A percentile compares a stretch with the other conserved stretches of the same genome.
Evolutionary conservation across 2,888 invertebrate species (phyloP).

Genomic region (Pollenia amentaria): DNA sequence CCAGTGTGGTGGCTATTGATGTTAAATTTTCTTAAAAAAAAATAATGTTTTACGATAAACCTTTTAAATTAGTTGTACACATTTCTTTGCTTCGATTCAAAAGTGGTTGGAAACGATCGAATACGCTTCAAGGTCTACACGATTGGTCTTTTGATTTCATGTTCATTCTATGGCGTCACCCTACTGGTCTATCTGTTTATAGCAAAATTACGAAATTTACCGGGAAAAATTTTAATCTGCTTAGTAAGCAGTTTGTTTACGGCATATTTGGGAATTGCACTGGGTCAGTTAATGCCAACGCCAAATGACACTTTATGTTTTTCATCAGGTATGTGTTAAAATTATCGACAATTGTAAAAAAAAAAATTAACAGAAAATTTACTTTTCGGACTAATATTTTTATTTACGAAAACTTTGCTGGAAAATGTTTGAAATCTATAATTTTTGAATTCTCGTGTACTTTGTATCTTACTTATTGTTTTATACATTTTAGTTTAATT

Average conservation of each 20-base stretch:
- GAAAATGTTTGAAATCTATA: background rate
- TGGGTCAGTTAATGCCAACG: conserved; percentile 85
- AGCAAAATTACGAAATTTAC: conserved; percentile 89
- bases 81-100: conserved; percentile 82
- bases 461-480: background rate
- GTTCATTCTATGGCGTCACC: conserved; percentile 88
- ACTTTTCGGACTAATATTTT: no score
- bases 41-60: conserved; percentile 48
- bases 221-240: conserved; percentile 90
- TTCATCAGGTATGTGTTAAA: conserved; percentile 85
- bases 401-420: no score
- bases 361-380: no score
- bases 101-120: conserved; percentile 80
- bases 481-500: background rate
- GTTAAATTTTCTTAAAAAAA: conserved; percentile 1
- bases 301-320: conserved; percentile 85
- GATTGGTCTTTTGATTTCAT: conserved; percentile 86
- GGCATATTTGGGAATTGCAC: conserved; percentile 88
- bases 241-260: conserved; percentile 88
- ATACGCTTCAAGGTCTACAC: conserved; percentile 82
- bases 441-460: background rate
- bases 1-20: conserved; percentile 18
- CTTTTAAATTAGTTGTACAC: conserved; percentile 80
- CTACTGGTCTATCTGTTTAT: conserved; percentile 88
- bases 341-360: background rate